Percentiles rank a stretch among this genome's conserved stretches.
These are phyloP conservation scores for Bothrops jararaca DNA, from an alignment of 2,113 vertebrate species.

Conservation along the genomic window DNA sequence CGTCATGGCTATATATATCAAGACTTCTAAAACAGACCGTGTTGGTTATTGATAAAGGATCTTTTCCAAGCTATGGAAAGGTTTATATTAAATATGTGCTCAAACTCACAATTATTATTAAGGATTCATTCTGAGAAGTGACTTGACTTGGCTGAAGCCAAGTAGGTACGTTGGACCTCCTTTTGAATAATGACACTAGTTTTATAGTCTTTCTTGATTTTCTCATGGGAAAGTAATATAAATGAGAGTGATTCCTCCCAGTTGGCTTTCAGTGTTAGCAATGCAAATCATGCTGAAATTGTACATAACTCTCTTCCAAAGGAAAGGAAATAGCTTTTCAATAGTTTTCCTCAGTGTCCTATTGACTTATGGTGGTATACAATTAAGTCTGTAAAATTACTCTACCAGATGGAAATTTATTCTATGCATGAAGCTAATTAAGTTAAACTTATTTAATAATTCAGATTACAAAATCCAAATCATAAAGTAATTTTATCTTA, in stretches of 20 bases:
- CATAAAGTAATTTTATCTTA: conserved; percentile 64
- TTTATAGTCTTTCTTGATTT: conserved; percentile 80
- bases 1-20: conserved; percentile 29
- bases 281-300: conserved; percentile 82
- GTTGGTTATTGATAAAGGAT: conserved; percentile 54
- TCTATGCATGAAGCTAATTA: conserved; percentile 81
- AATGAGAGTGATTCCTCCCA: conserved; percentile 84
- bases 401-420: conserved; percentile 81
- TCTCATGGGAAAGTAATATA: conserved; percentile 85
- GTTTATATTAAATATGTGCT: conserved; percentile 68
- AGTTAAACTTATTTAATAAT: conserved; percentile 73
- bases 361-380: conserved; percentile 85
- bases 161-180: conserved; percentile 75
- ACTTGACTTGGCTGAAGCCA: conserved; percentile 71
- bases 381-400: conserved; percentile 85
- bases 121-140: conserved; percentile 73
- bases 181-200: conserved; percentile 76
- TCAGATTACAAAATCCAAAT: conserved; percentile 59
- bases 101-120: conserved; percentile 70
- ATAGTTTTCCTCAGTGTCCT: conserved; percentile 85
- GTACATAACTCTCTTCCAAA: conserved; percentile 88
- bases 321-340: conserved; percentile 90
- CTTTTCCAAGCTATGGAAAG: conserved; percentile 58
- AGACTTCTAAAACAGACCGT: conserved; percentile 63
- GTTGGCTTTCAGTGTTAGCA: conserved; percentile 79